Conservation (phyloP, 1,140 invertebrate species). For the Bicyclus anynana region DNA sequence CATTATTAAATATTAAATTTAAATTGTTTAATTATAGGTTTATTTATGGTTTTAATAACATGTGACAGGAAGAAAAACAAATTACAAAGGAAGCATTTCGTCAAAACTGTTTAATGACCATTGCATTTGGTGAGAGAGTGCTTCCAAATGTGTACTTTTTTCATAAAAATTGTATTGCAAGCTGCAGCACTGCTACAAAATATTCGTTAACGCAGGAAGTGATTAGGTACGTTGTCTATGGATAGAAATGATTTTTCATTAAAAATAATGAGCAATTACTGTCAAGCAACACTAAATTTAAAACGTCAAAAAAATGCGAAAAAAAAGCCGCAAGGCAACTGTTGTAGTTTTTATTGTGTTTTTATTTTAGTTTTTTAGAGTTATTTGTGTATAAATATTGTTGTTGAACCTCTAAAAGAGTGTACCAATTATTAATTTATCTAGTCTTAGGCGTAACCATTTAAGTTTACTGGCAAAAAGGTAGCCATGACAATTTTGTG, state of each 20-base stretch:
- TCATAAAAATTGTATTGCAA: not conserved
- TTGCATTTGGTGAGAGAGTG: no score
- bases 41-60: no score
- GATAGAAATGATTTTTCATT: slow-evolving; percentile 55
- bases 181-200: not conserved
- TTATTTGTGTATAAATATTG: slow-evolving; percentile 68
- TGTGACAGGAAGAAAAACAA: no score
- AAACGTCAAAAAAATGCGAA: slow-evolving; percentile 66
- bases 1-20: no score
- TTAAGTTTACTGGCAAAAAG: slow-evolving; percentile 34
- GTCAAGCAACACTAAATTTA: slow-evolving; percentile 71
- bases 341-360: slow-evolving; percentile 59
- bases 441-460: slow-evolving; percentile 59
- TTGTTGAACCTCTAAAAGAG: slow-evolving; percentile 45
- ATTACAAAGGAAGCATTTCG: no score
- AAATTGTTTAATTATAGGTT: no score
- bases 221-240: slow-evolving; percentile 46
- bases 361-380: slow-evolving; percentile 45
- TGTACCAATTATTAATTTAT: slow-evolving; percentile 50
- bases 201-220: not conserved
- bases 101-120: no score
- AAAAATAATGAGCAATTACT: slow-evolving; percentile 69
- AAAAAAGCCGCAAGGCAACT: slow-evolving; percentile 59
- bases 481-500: slow-evolving; percentile 48
- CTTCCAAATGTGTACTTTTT: no score